Conservation (phyloP, 1,140 invertebrate genomes). For the Drosophila parvula region DNA sequence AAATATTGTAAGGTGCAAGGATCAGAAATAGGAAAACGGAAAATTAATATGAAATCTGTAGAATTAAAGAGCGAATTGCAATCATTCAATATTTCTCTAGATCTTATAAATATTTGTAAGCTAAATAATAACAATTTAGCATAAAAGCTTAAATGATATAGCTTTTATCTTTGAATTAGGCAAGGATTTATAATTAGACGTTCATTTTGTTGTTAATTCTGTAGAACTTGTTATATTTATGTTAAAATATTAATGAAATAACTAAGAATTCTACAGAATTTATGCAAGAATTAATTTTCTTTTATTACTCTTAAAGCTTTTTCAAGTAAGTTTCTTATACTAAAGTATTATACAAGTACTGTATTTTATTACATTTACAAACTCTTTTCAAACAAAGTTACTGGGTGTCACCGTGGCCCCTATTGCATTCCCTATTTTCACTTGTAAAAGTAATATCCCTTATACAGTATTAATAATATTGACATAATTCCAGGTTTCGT, state of each 20-base stretch:
- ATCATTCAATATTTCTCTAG: not conserved
- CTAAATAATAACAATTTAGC: no score
- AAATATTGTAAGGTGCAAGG: no score
- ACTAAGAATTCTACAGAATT: not conserved
- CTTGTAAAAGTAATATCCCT: not conserved
- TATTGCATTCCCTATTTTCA: not conserved
- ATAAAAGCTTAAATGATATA: no score
- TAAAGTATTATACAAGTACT: accelerated
- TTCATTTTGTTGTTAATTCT: no score
- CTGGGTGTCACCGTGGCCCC: not conserved
- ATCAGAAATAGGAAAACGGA: not conserved
- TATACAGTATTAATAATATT: conserved; percentile 6
- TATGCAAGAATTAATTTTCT: not conserved
- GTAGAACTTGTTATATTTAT: no score
- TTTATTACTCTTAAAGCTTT: not conserved
- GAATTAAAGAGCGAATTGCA: not conserved
- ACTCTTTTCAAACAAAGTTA: not conserved
- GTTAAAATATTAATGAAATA: no score
- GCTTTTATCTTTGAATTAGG: no score
- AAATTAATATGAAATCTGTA: not conserved
- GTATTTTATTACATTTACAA: not conserved
- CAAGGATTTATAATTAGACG: no score
- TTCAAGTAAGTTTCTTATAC: not conserved
- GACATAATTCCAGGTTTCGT: conserved; percentile 7
- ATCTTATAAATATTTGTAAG: no score